phyloP scores from a whole-genome alignment of 2,113 vertebrate genomes.

The Semnornis frantzii region DNA sequence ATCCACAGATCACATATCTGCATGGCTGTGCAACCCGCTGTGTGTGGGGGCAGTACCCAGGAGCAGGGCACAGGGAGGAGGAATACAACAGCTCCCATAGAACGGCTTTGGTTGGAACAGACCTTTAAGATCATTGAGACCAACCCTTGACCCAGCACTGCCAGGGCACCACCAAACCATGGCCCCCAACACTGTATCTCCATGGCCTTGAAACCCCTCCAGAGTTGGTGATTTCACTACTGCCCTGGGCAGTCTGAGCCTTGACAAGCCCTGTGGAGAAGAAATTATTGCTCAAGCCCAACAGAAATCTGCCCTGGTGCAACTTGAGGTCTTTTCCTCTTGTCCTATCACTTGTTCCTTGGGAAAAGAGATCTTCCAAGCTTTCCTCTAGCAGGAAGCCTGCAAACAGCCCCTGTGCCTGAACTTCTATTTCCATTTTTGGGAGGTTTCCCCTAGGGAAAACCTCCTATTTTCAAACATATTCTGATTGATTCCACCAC shows the following conservation, averaged over 20 bases:
- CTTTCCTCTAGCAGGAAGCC: not conserved
- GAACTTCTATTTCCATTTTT: accelerated
- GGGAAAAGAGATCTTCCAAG: not conserved
- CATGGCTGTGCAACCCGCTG: accelerated
- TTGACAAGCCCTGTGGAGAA: not conserved
- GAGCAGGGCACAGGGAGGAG: not conserved
- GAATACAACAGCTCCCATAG: accelerated
- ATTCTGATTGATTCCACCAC: not conserved
- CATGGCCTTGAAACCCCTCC: not conserved
- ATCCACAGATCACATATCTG: accelerated
- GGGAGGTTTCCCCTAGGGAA: accelerated
- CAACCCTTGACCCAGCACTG: not conserved
- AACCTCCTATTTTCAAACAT: not conserved
- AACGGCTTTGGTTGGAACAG: not conserved
- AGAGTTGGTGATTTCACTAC: not conserved
- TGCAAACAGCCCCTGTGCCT: accelerated
- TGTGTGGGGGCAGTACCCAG: accelerated
- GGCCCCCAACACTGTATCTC: not conserved
- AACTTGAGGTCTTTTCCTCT: not conserved
- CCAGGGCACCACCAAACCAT: not conserved
- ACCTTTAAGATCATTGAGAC: not conserved
- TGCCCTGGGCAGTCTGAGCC: not conserved
- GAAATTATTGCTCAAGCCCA: not conserved
- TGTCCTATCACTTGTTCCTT: not conserved
- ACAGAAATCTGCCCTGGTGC: not conserved